A percentile compares a stretch with the other conserved stretches of the same genome.
Conservation (phyloP, 2,888 invertebrate species). For the Oegoconia quadripuncta region DNA sequence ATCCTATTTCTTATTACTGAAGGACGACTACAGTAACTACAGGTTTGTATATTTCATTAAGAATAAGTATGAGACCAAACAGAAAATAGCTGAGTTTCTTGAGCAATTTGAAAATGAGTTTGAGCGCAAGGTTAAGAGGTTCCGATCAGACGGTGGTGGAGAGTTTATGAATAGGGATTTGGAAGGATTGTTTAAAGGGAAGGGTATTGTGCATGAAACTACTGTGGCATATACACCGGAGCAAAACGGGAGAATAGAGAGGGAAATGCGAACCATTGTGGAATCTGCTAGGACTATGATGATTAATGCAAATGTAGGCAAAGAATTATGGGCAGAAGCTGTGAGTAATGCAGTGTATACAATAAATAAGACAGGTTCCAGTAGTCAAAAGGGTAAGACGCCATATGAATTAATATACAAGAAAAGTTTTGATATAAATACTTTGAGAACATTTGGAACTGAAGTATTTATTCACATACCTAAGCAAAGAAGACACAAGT, state of each 20-base stretch:
- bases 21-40: slow-evolving; percentile 15
- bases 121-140: slow-evolving; percentile 7
- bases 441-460: slow-evolving; percentile 17
- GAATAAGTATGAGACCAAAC: slow-evolving; percentile 9
- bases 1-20: slow-evolving; percentile 12
- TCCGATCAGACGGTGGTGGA: slow-evolving; percentile 9
- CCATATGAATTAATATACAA: slow-evolving; percentile 25
- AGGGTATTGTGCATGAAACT: slow-evolving; percentile 9
- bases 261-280: slow-evolving; percentile 12
- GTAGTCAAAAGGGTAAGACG: slow-evolving; percentile 15
- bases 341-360: slow-evolving; percentile 28
- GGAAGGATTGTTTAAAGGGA: slow-evolving; percentile 3
- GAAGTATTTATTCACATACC: slow-evolving; percentile 21
- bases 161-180: slow-evolving; percentile 5
- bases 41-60: slow-evolving; percentile 14
- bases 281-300: slow-evolving; percentile 14
- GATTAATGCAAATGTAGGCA: slow-evolving; percentile 14
- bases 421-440: slow-evolving; percentile 8
- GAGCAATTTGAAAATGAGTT: slow-evolving; percentile 10
- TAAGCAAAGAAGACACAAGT: slow-evolving; percentile 18
- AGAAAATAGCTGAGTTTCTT: slow-evolving; percentile 5
- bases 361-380: slow-evolving; percentile 28
- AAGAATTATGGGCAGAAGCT: slow-evolving; percentile 38
- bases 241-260: slow-evolving; percentile 16
- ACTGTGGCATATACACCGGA: slow-evolving; percentile 14